Percentiles rank a stretch among this genome's conserved stretches.
Evolutionary conservation across 2,888 invertebrate genomes (phyloP).

Genomic region (Netelia inedita): DNA sequence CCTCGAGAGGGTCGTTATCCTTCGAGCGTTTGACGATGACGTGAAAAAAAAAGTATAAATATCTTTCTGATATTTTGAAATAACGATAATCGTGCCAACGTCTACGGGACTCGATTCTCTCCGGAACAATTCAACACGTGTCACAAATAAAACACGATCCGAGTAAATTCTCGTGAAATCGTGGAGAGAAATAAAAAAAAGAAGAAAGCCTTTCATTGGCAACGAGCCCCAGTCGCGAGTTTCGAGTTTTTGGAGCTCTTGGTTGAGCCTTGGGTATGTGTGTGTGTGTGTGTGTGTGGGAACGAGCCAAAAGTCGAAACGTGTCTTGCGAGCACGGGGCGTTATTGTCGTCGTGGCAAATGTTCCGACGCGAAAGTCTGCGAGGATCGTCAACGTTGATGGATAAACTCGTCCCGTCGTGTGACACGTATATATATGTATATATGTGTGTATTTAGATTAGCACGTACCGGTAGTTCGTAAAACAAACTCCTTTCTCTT

Average conservation of each 20-base stretch:
- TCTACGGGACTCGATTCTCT: too few species aligned
- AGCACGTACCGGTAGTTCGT: neutral
- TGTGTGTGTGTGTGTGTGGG: neutral
- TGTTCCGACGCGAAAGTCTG: conserved; percentile 45
- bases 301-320: conserved; percentile 24
- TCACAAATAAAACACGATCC: conserved; percentile 43
- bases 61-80: too few species aligned
- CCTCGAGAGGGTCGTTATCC: neutral
- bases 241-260: conserved; percentile 40
- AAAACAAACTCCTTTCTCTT: too few species aligned
- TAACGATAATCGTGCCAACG: too few species aligned
- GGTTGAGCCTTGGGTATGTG: neutral
- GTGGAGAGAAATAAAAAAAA: conserved; percentile 9
- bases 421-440: too few species aligned
- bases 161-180: conserved; percentile 6
- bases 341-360: conserved; percentile 36
- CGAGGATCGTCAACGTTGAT: conserved; percentile 20
- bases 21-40: neutral
- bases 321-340: conserved; percentile 18
- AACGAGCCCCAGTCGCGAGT: conserved; percentile 36
- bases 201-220: conserved; percentile 30
- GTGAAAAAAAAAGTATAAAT: too few species aligned
- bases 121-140: conserved; percentile 52
- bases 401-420: conserved; percentile 11
- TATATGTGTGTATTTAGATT: too few species aligned